These are phyloP conservation scores for Drosophila simulans DNA, from an alignment of 1,140 invertebrate genomes.

Conservation along the genomic window DNA sequence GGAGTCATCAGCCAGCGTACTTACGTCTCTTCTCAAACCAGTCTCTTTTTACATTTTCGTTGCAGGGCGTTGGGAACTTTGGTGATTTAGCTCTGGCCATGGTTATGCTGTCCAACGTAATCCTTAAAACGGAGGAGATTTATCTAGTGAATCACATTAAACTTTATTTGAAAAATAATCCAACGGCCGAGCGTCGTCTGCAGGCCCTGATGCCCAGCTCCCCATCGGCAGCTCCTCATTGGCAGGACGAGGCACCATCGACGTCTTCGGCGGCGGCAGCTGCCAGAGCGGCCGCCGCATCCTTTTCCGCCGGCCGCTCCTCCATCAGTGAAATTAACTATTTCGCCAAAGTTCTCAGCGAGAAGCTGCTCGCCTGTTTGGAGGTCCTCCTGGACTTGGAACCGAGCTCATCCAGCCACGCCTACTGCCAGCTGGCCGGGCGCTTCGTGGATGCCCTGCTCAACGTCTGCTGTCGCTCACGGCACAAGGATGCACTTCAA, in stretches of 20 bases:
- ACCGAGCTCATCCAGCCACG: constrained; percentile 10
- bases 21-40: background rate
- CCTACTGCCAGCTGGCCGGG: constrained; percentile 67
- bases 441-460: constrained; percentile 76
- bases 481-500: constrained; percentile 78
- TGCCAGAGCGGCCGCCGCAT: constrained; percentile 49
- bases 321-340: constrained; percentile 83
- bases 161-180: constrained; percentile 84
- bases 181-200: constrained; percentile 55
- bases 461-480: constrained; percentile 77
- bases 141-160: constrained; percentile 85
- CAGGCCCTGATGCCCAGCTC: constrained; percentile 24
- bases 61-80: constrained; percentile 80
- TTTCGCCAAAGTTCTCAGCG: constrained; percentile 82
- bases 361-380: constrained; percentile 73
- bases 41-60: background rate
- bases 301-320: constrained; percentile 8
- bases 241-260: constrained; percentile 73
- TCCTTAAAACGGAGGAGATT: constrained; percentile 84
- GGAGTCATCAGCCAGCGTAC: constrained; percentile 49
- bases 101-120: constrained; percentile 82
- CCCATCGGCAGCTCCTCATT: constrained; percentile 18
- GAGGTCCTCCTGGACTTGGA: constrained; percentile 37
- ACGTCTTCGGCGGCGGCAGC: constrained; percentile 78
- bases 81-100: constrained; percentile 82